Conservation (phyloP, 2,888 invertebrate species). For the Calameuta filiformis region DNA sequence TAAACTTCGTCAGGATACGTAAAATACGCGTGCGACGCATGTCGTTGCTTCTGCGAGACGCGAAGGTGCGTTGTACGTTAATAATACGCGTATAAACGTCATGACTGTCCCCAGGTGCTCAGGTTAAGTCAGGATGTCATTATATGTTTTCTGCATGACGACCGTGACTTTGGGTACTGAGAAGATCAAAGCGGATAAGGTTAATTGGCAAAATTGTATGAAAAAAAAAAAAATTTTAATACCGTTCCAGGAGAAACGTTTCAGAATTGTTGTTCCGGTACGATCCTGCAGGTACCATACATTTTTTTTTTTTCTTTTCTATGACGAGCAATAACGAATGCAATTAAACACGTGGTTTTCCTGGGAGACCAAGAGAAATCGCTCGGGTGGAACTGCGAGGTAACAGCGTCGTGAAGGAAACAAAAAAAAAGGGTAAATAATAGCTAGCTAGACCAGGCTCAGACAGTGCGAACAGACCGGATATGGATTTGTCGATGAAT, state of each 20-base stretch:
- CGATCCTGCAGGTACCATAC: slow-evolving; percentile 13
- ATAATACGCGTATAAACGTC: background rate
- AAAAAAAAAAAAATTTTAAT: background rate
- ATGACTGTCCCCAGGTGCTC: background rate
- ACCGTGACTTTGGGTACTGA: background rate
- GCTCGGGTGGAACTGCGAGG: slow-evolving; percentile 23
- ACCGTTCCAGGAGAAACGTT: background rate
- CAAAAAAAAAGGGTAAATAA: slow-evolving; percentile 21
- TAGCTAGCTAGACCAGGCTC: slow-evolving; percentile 35
- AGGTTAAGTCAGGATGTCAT: background rate
- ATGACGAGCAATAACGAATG: slow-evolving; percentile 19
- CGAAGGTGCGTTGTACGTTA: background rate
- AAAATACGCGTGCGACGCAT: background rate
- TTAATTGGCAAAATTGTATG: background rate
- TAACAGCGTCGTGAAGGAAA: slow-evolving; percentile 15
- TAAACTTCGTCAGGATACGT: background rate
- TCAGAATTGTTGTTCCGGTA: background rate
- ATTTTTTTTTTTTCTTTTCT: slow-evolving; percentile 5
- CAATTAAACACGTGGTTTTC: slow-evolving; percentile 11
- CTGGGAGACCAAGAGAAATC: slow-evolving; percentile 22
- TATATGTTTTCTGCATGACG: background rate
- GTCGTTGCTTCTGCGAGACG: background rate
- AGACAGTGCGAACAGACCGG: slow-evolving; percentile 20
- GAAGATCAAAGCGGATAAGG: background rate
- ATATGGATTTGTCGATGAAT: background rate